These are phyloP conservation scores for Neoitamus cyanurus DNA, from an alignment of 2,888 invertebrate genomes.

Conservation along the genomic window DNA sequence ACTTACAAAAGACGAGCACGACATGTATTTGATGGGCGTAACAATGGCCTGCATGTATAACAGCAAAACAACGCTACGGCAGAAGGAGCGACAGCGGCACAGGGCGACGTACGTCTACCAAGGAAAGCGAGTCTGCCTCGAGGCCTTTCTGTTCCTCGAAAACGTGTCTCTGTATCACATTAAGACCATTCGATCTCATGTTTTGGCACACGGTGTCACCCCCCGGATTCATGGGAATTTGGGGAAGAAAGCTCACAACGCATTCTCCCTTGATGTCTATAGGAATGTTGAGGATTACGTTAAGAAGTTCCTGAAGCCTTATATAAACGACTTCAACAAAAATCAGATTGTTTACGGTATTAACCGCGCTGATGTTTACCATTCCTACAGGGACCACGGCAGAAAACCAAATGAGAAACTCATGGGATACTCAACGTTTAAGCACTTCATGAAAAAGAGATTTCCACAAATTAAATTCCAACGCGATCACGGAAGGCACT, in stretches of 20 bases:
- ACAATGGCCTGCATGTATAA: slow-evolving; percentile 84
- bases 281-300: slow-evolving; percentile 81
- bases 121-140: slow-evolving; percentile 80
- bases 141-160: slow-evolving; percentile 82
- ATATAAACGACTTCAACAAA: slow-evolving; percentile 68
- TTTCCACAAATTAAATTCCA: slow-evolving; percentile 81
- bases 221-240: slow-evolving; percentile 83
- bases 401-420: slow-evolving; percentile 77
- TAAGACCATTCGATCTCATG: slow-evolving; percentile 80
- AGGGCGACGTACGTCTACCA: slow-evolving; percentile 82
- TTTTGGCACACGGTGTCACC: slow-evolving; percentile 82
- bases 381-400: slow-evolving; percentile 78
- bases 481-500: slow-evolving; percentile 8
- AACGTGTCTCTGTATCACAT: slow-evolving; percentile 84
- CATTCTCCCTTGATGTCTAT: slow-evolving; percentile 81
- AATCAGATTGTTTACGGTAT: slow-evolving; percentile 69
- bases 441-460: slow-evolving; percentile 84
- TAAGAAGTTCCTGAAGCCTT: slow-evolving; percentile 76
- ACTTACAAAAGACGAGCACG: slow-evolving; percentile 82
- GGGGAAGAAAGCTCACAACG: slow-evolving; percentile 83
- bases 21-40: slow-evolving; percentile 88
- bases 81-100: slow-evolving; percentile 78
- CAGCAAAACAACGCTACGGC: slow-evolving; percentile 72
- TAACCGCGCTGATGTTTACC: slow-evolving; percentile 77
- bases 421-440: slow-evolving; percentile 84